phyloP scores from a whole-genome alignment of 2,888 invertebrate species.

The Toxonevra muliebris region DNA sequence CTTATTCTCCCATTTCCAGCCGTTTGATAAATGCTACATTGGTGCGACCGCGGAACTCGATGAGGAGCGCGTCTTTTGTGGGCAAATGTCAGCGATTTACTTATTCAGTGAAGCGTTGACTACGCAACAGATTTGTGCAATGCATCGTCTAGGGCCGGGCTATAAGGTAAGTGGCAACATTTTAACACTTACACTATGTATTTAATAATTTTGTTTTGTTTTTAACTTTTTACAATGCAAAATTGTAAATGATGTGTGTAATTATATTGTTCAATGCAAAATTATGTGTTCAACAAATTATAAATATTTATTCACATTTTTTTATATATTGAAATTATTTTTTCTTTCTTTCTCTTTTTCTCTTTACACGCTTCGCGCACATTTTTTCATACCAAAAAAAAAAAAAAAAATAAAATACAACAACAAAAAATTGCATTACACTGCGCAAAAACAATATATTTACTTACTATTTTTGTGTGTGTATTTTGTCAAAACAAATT shows the following conservation, averaged over 20 bases:
- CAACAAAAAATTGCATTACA: not conserved
- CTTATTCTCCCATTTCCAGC: conserved; percentile 68
- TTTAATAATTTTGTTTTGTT: not conserved
- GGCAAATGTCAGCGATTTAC: conserved; percentile 99
- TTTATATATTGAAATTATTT: conserved; percentile 7
- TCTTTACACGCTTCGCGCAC: conserved; percentile 9
- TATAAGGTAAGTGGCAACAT: conserved; percentile 81
- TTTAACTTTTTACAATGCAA: not conserved
- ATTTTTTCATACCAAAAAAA: not conserved
- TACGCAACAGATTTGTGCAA: conserved; percentile 97
- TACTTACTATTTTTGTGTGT: not conserved
- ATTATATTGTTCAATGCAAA: not conserved
- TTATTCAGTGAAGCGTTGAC: conserved; percentile 97
- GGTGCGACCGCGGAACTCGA: conserved; percentile 97
- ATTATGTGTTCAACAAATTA: not conserved
- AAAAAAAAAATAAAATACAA: conserved; percentile 4
- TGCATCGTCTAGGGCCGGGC: conserved; percentile 97
- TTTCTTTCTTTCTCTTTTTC: conserved; percentile 9
- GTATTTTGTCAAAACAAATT: not conserved
- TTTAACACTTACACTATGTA: not conserved
- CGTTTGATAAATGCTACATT: conserved; percentile 99
- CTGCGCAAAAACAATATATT: not conserved
- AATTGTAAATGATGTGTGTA: not conserved
- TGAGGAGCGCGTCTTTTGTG: conserved; percentile 97
- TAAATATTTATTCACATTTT: conserved; percentile 2